A percentile compares a stretch with the other conserved stretches of the same genome.
These are phyloP conservation scores for Trididemnum clinides DNA, from an alignment of 23 tunicate species.

Conservation along the genomic window DNA sequence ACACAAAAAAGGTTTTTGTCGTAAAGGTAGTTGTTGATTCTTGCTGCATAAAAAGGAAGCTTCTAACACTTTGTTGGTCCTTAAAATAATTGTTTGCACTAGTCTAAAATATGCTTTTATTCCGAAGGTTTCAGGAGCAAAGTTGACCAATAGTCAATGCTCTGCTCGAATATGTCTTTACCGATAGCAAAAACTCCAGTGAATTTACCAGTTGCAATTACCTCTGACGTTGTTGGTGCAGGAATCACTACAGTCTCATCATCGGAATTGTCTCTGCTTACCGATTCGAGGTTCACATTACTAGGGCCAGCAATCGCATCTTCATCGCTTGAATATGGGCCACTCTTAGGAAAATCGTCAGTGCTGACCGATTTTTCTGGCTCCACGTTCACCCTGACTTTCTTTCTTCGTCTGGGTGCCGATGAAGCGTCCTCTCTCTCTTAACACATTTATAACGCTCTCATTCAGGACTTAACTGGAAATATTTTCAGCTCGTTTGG, in stretches of 20 bases:
- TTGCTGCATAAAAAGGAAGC: conserved; percentile 1
- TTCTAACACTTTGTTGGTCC: not conserved
- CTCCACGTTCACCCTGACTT: not conserved
- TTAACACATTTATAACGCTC: not conserved
- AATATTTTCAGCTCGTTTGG: not conserved
- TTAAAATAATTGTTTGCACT: not conserved
- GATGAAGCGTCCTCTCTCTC: not conserved
- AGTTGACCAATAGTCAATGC: conserved; percentile 1
- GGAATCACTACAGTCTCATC: not conserved
- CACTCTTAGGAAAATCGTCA: conserved; percentile 8
- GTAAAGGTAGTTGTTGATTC: conserved; percentile 1
- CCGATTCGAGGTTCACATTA: not conserved
- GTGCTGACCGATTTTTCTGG: conserved; percentile 3
- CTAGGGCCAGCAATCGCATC: conserved; percentile 15
- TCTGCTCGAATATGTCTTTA: not conserved
- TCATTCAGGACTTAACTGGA: conserved; percentile 8
- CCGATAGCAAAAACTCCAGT: not conserved
- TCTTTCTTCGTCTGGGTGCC: not conserved
- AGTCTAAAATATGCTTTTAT: not conserved
- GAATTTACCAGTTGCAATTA: not conserved
- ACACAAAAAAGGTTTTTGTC: too few relatives aligned
- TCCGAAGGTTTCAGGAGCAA: not conserved
- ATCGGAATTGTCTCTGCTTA: not conserved
- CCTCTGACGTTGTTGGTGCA: not conserved
- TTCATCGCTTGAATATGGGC: not conserved